phyloP scores from a whole-genome alignment of 2,113 vertebrate genomes.

The Hystrix brachyura region DNA sequence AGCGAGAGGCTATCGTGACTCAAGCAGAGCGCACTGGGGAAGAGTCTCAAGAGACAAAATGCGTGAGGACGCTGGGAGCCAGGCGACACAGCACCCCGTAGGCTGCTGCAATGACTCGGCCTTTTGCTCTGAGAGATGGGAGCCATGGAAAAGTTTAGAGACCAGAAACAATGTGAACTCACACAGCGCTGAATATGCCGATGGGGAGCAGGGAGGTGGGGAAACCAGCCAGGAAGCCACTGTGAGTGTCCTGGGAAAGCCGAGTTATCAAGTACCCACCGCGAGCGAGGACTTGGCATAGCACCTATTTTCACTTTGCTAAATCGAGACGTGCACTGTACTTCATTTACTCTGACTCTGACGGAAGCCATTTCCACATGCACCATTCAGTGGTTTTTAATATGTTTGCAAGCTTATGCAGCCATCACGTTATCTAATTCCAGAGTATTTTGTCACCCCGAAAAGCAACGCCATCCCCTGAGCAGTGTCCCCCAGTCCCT shows the following conservation, averaged over 20 bases:
- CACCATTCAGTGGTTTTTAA: neutral
- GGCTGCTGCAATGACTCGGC: neutral
- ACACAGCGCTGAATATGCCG: no score
- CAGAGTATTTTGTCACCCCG: neutral
- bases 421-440: neutral
- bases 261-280: accelerated
- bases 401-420: neutral
- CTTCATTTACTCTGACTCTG: neutral
- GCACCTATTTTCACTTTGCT: neutral
- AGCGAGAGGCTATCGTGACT: neutral
- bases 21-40: neutral
- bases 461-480: neutral
- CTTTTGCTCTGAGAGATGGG: neutral
- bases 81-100: accelerated
- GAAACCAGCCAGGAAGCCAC: neutral
- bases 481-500: no score
- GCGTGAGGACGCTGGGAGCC: constrained; percentile 8
- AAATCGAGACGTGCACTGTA: no score
- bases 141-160: neutral
- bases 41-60: neutral
- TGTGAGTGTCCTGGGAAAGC: neutral
- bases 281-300: neutral
- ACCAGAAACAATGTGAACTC: neutral
- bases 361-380: neutral
- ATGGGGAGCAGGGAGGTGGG: neutral